These are phyloP conservation scores for Nomada fabriciana DNA, from an alignment of 2,888 invertebrate species.

Conservation along the genomic window DNA sequence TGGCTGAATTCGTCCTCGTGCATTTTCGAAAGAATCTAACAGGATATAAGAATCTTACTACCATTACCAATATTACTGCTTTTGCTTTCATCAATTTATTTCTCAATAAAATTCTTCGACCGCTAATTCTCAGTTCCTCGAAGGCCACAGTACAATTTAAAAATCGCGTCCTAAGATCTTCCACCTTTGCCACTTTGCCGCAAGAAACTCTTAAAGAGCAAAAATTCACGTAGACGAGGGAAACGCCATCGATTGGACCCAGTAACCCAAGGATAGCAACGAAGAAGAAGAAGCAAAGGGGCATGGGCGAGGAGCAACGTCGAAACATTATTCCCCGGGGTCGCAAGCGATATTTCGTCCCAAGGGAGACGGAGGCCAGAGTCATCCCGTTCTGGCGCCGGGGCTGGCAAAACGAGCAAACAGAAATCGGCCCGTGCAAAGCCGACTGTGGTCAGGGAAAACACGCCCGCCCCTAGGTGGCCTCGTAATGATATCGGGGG, in stretches of 20 bases:
- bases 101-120: too few relatives aligned
- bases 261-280: slow-evolving; percentile 24
- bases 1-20: too few relatives aligned
- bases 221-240: not conserved
- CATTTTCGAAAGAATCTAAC: too few relatives aligned
- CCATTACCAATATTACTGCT: too few relatives aligned
- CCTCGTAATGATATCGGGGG: slow-evolving; percentile 78
- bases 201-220: not conserved
- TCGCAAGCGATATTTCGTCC: slow-evolving; percentile 63
- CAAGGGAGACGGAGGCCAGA: slow-evolving; percentile 70
- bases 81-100: too few relatives aligned
- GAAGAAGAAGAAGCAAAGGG: not conserved
- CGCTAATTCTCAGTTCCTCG: too few relatives aligned
- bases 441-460: slow-evolving; percentile 63
- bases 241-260: slow-evolving; percentile 21
- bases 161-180: not conserved
- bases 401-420: slow-evolving; percentile 72
- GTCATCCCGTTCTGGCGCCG: slow-evolving; percentile 80
- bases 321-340: slow-evolving; percentile 61
- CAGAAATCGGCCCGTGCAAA: slow-evolving; percentile 46
- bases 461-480: slow-evolving; percentile 73
- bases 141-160: too few relatives aligned
- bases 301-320: not conserved
- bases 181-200: not conserved
- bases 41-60: too few relatives aligned